These are phyloP conservation scores for Hydrochoerus hydrochaeris DNA, from an alignment of 2,113 vertebrate species.

Conservation along the genomic window DNA sequence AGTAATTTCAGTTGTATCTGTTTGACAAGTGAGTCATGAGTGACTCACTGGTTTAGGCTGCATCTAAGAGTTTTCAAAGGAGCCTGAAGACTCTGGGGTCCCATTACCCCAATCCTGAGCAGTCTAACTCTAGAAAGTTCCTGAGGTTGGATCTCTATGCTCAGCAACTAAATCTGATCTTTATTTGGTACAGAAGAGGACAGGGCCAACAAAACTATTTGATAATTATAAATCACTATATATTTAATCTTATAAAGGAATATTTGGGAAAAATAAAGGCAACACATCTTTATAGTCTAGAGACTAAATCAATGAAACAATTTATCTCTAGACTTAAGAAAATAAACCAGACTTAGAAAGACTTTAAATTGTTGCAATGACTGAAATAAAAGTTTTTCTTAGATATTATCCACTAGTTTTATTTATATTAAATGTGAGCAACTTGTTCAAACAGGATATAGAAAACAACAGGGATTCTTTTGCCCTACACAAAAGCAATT, in stretches of 20 bases:
- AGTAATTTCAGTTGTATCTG: neutral
- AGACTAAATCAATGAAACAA: neutral
- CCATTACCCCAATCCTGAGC: neutral
- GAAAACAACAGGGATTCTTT: neutral
- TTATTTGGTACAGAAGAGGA: neutral
- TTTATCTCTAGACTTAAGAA: neutral
- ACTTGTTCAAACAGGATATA: neutral
- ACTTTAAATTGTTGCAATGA: neutral
- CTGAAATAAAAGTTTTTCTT: neutral
- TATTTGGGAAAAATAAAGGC: neutral
- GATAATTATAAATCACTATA: neutral
- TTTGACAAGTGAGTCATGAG: neutral
- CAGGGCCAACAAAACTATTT: neutral
- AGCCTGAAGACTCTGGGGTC: neutral
- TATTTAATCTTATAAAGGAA: neutral
- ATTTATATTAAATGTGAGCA: slow-evolving; percentile 30
- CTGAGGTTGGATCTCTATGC: neutral
- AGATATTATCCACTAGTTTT: neutral
- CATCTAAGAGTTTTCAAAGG: neutral
- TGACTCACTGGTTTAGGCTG: neutral
- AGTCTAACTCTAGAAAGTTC: neutral
- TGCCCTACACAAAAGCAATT: neutral
- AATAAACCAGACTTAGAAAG: neutral
- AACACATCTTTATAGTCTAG: neutral
- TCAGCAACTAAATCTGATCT: neutral